A percentile compares a stretch with the other conserved stretches of the same genome.
These are phyloP conservation scores for Acanthochromis polyacanthus DNA, from an alignment of 2,113 vertebrate genomes.

Conservation along the genomic window DNA sequence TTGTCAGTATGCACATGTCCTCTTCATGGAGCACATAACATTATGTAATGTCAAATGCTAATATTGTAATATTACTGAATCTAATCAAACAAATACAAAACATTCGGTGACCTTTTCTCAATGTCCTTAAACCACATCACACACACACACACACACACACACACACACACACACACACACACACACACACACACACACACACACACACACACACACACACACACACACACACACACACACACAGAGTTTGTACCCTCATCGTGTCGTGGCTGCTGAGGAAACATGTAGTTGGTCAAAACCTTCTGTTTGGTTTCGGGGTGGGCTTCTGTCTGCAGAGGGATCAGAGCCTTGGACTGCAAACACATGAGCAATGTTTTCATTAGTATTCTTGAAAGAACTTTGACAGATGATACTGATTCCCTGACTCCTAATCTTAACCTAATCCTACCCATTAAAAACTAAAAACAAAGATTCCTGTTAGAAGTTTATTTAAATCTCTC, in stretches of 20 bases:
- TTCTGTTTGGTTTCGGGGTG: conserved; percentile 98
- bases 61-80: background rate
- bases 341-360: conserved; percentile 97
- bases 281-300: conserved; percentile 99
- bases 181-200: conserved; percentile 20
- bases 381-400: conserved; percentile 5
- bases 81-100: background rate
- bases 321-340: conserved; percentile 98
- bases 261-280: conserved; percentile 96
- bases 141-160: conserved; percentile 20
- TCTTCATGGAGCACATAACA: background rate
- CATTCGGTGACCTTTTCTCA: background rate
- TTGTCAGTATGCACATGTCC: background rate
- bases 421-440: background rate
- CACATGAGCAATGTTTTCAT: conserved; percentile 27
- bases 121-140: background rate
- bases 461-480: background rate
- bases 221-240: conserved; percentile 22
- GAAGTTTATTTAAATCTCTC: conserved; percentile 1
- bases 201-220: conserved; percentile 24
- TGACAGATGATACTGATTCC: conserved; percentile 1
- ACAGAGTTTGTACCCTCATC: conserved; percentile 90
- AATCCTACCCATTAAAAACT: background rate
- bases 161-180: conserved; percentile 23
- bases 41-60: background rate